phyloP scores from a whole-genome alignment of 2,113 vertebrate species.

The Ochotona princeps region DNA sequence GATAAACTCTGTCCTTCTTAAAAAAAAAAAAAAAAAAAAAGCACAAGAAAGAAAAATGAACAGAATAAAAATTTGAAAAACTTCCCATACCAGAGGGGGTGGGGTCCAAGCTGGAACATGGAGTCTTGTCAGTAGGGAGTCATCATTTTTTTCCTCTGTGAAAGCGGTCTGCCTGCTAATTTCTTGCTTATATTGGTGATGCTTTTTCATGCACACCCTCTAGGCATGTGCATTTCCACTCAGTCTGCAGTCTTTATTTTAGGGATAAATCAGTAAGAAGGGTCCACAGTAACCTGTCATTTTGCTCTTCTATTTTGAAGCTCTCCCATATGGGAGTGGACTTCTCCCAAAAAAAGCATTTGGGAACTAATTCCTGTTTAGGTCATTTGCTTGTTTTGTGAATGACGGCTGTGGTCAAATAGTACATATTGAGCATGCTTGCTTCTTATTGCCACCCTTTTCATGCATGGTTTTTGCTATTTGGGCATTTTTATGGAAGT shows the following conservation, averaged over 20 bases:
- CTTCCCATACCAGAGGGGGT: slow-evolving; percentile 25
- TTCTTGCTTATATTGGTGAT: neutral
- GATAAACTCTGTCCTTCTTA: slow-evolving; percentile 25
- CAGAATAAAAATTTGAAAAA: slow-evolving; percentile 22
- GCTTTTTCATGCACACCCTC: slow-evolving; percentile 12
- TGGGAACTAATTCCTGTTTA: slow-evolving; percentile 62
- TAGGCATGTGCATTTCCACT: slow-evolving; percentile 24
- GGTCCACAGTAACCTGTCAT: slow-evolving; percentile 75
- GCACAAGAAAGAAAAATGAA: slow-evolving; percentile 7
- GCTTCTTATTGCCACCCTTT: slow-evolving; percentile 64
- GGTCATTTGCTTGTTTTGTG: slow-evolving; percentile 65
- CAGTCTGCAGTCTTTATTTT: slow-evolving; percentile 40
- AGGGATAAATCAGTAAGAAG: slow-evolving; percentile 72
- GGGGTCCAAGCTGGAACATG: neutral
- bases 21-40: slow-evolving; percentile 42
- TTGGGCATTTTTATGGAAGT: slow-evolving; percentile 78
- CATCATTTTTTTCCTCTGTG: neutral
- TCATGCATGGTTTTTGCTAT: slow-evolving; percentile 78
- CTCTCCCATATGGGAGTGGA: slow-evolving; percentile 69
- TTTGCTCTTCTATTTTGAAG: slow-evolving; percentile 83
- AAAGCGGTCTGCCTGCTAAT: neutral
- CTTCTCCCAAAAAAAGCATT: slow-evolving; percentile 72
- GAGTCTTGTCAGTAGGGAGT: neutral
- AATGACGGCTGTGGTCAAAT: slow-evolving; percentile 74
- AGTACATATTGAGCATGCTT: slow-evolving; percentile 69